These are phyloP conservation scores for Clarias fuscus DNA, from an alignment of 2,797 vertebrate genomes.

Conservation along the genomic window DNA sequence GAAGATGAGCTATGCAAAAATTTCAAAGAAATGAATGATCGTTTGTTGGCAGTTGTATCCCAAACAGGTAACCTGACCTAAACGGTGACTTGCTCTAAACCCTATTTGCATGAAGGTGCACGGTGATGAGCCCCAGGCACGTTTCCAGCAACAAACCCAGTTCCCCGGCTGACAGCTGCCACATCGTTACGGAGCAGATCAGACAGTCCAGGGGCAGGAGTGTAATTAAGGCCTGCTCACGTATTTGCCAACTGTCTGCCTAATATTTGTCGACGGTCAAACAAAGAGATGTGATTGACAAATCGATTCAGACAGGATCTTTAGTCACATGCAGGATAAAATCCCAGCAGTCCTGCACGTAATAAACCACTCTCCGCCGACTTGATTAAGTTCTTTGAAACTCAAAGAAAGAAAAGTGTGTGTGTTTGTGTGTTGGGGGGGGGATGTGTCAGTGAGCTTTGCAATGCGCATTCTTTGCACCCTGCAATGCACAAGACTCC, in stretches of 20 bases:
- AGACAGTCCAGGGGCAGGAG: conserved; percentile 16
- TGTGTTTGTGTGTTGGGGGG: too few relatives aligned
- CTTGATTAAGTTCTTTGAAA: conserved; percentile 26
- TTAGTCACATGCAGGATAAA: conserved; percentile 24
- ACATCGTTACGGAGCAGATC: conserved; percentile 24
- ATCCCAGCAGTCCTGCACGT: conserved; percentile 21
- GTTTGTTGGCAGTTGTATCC: conserved; percentile 35
- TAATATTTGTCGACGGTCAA: conserved; percentile 35
- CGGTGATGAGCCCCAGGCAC: background rate
- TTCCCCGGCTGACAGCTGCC: conserved; percentile 10
- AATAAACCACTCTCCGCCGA: conserved; percentile 22
- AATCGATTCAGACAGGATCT: conserved; percentile 37
- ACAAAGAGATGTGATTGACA: conserved; percentile 40
- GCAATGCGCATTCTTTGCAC: conserved; percentile 25
- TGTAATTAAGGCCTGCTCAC: conserved; percentile 26
- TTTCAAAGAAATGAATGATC: background rate
- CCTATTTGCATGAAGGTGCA: conserved; percentile 4
- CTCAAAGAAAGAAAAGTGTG: background rate
- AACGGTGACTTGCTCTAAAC: conserved; percentile 24
- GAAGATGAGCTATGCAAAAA: background rate
- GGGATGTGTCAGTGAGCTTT: conserved; percentile 7
- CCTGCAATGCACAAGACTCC: conserved; percentile 15
- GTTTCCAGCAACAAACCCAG: conserved; percentile 29
- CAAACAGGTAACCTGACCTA: conserved; percentile 8
- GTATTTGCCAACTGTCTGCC: conserved; percentile 42